These are phyloP conservation scores for Himalopsyche phryganea DNA, from an alignment of 1,140 invertebrate species.

Conservation along the genomic window DNA sequence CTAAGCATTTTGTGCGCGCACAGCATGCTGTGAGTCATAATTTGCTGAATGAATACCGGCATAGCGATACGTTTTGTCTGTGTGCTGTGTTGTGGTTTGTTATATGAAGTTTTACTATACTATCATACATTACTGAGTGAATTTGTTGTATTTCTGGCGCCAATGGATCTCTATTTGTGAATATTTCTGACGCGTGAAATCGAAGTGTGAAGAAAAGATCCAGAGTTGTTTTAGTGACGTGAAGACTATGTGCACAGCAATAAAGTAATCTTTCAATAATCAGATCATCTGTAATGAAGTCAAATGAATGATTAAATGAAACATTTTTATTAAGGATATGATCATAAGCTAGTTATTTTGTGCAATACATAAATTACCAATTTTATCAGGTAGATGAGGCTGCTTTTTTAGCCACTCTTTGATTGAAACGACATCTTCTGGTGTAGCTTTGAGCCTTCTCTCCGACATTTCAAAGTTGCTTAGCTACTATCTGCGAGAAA, in stretches of 20 bases:
- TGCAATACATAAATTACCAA: conserved; percentile 17
- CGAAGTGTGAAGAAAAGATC: conserved; percentile 63
- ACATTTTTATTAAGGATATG: neutral
- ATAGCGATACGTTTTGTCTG: too few relatives aligned
- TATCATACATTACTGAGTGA: conserved; percentile 11
- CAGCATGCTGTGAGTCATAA: too few relatives aligned
- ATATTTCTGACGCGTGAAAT: conserved; percentile 61
- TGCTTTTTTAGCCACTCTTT: conserved; percentile 25
- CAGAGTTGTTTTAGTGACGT: conserved; percentile 58
- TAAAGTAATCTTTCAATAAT: conserved; percentile 53
- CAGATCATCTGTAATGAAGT: conserved; percentile 49
- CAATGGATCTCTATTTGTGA: conserved; percentile 59
- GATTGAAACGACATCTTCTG: conserved; percentile 16
- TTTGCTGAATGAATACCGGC: too few relatives aligned
- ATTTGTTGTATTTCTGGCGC: conserved; percentile 52
- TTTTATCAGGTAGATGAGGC: conserved; percentile 23
- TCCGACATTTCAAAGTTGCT: too few relatives aligned
- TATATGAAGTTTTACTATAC: neutral
- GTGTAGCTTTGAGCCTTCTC: conserved; percentile 5
- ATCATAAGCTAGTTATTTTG: conserved; percentile 12
- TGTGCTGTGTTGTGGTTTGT: too few relatives aligned
- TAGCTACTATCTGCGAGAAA: too few relatives aligned
- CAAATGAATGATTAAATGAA: neutral
- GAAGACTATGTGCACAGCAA: conserved; percentile 52
- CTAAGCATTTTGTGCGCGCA: too few relatives aligned